Evolutionary conservation across 2,797 vertebrate genomes (phyloP).

Genomic region (Esox masquinongy): DNA sequence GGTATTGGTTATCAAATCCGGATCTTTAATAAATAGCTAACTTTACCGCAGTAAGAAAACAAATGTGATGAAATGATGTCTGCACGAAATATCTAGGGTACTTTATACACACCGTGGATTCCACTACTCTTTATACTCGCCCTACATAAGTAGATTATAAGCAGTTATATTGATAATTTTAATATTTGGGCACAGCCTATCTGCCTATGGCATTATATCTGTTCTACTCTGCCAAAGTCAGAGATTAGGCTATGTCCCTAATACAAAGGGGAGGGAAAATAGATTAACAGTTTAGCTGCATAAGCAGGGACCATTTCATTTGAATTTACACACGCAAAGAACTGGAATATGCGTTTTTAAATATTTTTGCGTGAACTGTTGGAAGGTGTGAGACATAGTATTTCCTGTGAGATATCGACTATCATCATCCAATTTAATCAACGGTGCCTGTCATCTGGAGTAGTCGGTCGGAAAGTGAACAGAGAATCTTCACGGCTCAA

Average conservation of each 20-base stretch:
- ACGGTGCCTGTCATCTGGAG: not conserved
- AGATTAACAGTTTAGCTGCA: constrained; percentile 9
- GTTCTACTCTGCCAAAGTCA: not conserved
- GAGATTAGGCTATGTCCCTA: not conserved
- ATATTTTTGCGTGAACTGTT: not conserved
- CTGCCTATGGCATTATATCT: not conserved
- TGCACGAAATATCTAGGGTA: not conserved
- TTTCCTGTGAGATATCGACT: not conserved
- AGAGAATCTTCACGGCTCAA: constrained; percentile 1
- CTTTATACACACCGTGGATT: not conserved
- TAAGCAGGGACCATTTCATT: not conserved
- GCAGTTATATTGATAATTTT: not conserved
- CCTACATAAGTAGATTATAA: not conserved
- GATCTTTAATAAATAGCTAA: no score
- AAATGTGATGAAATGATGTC: not conserved
- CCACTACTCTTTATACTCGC: not conserved
- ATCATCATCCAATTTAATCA: not conserved
- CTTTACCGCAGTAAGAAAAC: no score
- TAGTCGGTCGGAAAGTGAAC: not conserved
- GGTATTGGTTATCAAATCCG: no score
- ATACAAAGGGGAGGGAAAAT: constrained; percentile 5
- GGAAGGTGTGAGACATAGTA: not conserved
- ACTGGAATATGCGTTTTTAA: not conserved
- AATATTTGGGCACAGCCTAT: not conserved
- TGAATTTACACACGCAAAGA: not conserved